These are phyloP conservation scores for Osmerus eperlanus DNA, from an alignment of 2,113 vertebrate species.

Conservation along the genomic window DNA sequence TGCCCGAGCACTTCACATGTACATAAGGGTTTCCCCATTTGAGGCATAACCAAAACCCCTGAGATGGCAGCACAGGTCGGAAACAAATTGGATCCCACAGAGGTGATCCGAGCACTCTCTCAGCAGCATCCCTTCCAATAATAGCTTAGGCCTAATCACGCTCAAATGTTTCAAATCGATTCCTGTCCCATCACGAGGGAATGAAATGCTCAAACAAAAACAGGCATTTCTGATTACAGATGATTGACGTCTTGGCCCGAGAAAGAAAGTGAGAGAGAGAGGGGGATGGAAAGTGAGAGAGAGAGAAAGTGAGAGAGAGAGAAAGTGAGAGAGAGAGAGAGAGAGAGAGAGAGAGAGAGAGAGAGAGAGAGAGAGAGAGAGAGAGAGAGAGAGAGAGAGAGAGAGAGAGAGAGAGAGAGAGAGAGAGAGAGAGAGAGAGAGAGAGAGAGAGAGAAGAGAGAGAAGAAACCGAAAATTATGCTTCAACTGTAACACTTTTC, in stretches of 20 bases:
- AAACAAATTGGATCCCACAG: no score
- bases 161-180: no score
- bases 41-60: no score
- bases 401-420: not conserved
- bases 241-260: not conserved
- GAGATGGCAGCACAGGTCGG: no score
- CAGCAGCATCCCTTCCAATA: no score
- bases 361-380: not conserved
- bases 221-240: no score
- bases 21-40: no score
- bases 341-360: not conserved
- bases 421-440: not conserved
- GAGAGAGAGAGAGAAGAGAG: slow-evolving; percentile 32
- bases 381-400: not conserved
- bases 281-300: slow-evolving; percentile 1
- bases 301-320: not conserved
- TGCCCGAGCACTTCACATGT: no score
- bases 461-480: slow-evolving; percentile 32
- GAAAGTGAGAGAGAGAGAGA: slow-evolving; percentile 2
- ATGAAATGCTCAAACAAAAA: no score
- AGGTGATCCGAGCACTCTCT: no score
- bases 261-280: not conserved
- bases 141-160: no score
- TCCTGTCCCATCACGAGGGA: no score
- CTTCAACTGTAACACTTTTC: slow-evolving; percentile 34